These are phyloP conservation scores for Pelagia noctiluca DNA, from an alignment of 30 jellyfish, hydroid and myxozoan genomes.

Conservation along the genomic window DNA sequence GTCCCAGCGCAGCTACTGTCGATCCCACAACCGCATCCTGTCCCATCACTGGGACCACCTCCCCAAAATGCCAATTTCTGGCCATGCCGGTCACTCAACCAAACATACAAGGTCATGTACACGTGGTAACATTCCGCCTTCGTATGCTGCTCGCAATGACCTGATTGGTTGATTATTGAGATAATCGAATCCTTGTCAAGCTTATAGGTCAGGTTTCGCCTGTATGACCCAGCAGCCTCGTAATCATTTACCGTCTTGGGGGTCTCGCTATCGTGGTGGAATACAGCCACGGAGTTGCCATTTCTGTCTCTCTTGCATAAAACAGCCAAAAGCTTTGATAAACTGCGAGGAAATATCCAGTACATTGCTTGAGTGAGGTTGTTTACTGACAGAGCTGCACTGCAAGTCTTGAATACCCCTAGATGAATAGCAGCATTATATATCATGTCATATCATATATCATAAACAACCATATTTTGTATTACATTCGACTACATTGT, in stretches of 20 bases:
- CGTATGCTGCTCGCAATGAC: background rate
- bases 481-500: too few relatives aligned
- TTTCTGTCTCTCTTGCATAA: background rate
- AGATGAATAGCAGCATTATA: too few relatives aligned
- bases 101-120: too few relatives aligned
- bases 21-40: background rate
- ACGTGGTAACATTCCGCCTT: background rate
- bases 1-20: background rate
- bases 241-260: background rate
- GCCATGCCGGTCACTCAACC: too few relatives aligned
- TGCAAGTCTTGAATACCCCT: background rate
- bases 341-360: background rate
- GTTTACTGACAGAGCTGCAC: background rate
- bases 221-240: background rate
- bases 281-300: background rate
- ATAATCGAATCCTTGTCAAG: background rate
- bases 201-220: background rate
- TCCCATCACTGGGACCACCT: background rate
- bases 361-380: background rate
- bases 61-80: too few relatives aligned
- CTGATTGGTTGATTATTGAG: background rate
- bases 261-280: background rate
- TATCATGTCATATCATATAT: too few relatives aligned
- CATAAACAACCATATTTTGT: too few relatives aligned
- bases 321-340: background rate